These are phyloP conservation scores for Drosophila baimaii DNA, from an alignment of 1,140 invertebrate species.

Conservation along the genomic window DNA sequence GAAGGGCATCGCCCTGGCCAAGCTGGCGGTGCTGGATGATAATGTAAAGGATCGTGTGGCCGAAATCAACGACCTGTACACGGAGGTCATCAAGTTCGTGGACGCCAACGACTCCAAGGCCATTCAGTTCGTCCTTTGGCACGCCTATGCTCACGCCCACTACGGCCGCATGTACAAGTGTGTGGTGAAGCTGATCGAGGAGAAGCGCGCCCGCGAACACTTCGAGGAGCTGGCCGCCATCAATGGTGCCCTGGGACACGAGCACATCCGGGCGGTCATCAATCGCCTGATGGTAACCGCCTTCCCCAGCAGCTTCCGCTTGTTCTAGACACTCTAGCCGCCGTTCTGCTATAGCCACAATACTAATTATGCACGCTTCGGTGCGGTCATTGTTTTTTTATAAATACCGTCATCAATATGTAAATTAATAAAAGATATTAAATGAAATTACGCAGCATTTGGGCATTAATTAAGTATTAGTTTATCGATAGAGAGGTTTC, in stretches of 20 bases:
- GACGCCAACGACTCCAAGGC: slow-evolving; percentile 92
- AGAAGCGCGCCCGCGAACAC: slow-evolving; percentile 89
- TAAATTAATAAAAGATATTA: slow-evolving; percentile 50
- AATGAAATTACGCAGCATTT: neutral
- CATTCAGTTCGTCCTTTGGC: slow-evolving; percentile 91
- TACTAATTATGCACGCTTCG: slow-evolving; percentile 45
- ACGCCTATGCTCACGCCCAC: slow-evolving; percentile 90
- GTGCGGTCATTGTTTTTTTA: slow-evolving; percentile 59
- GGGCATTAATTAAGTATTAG: neutral
- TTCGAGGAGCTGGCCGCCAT: slow-evolving; percentile 90
- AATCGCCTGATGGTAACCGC: slow-evolving; percentile 70
- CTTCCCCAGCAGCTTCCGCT: slow-evolving; percentile 75
- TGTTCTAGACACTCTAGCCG: slow-evolving; percentile 74
- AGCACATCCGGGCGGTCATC: slow-evolving; percentile 86
- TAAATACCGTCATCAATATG: slow-evolving; percentile 43
- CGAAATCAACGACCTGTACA: slow-evolving; percentile 88
- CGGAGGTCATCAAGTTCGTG: slow-evolving; percentile 90
- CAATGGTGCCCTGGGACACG: slow-evolving; percentile 88
- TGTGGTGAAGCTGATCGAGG: slow-evolving; percentile 91
- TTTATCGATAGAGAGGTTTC: too few species aligned
- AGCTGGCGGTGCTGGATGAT: slow-evolving; percentile 86
- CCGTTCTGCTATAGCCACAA: slow-evolving; percentile 11
- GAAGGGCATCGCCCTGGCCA: slow-evolving; percentile 90
- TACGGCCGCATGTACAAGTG: slow-evolving; percentile 92
- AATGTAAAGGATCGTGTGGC: slow-evolving; percentile 85